phyloP scores from a whole-genome alignment of 2,888 invertebrate species.

The Uloborus plumipes region DNA sequence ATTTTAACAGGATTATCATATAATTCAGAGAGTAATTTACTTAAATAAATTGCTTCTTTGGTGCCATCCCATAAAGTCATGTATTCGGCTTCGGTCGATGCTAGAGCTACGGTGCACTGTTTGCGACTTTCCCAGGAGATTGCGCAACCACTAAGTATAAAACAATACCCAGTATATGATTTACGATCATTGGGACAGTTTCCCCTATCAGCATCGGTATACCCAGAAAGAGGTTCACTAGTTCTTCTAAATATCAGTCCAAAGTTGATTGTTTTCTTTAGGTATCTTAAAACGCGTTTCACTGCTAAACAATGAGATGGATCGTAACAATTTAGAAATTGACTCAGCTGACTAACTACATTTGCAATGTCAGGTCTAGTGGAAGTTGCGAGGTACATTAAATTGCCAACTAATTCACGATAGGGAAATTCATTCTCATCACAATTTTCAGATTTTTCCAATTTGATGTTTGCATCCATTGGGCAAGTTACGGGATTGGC shows the following conservation, averaged over 20 bases:
- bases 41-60: not conserved
- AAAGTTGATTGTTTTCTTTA: slow-evolving; percentile 23
- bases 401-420: not conserved
- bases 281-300: not conserved
- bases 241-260: slow-evolving; percentile 12
- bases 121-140: slow-evolving; percentile 22
- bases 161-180: slow-evolving; percentile 2
- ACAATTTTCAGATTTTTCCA: not conserved
- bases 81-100: slow-evolving; percentile 36
- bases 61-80: not conserved
- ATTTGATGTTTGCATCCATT: not conserved
- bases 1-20: not conserved
- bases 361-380: not conserved
- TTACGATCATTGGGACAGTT: slow-evolving; percentile 1
- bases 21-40: not conserved
- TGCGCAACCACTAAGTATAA: not conserved
- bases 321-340: not conserved
- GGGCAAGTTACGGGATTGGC: not conserved
- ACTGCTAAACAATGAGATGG: not conserved
- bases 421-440: not conserved
- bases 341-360: not conserved
- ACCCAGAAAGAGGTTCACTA: not conserved
- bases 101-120: slow-evolving; percentile 22
- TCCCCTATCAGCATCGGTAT: slow-evolving; percentile 3
- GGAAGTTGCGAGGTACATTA: slow-evolving; percentile 7